A percentile compares a stretch with the other conserved stretches of the same genome.
Conservation (phyloP, 2,797 vertebrate genomes). For the Varecia variegata region DNA sequence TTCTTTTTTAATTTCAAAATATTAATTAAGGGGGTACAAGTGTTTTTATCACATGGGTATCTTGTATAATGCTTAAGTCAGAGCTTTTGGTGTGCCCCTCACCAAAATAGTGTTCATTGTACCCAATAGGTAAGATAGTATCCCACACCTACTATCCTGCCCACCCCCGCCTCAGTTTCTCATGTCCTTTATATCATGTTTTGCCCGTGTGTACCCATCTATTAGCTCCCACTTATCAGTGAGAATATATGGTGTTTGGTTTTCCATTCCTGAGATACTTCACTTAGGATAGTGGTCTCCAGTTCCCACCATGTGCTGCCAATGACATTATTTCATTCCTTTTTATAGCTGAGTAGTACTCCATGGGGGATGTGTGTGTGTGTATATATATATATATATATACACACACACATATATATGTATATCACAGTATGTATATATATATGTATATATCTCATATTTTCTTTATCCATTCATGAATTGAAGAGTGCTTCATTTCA, state of each 20-base stretch:
- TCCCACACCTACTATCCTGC: no score
- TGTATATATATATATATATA: no score
- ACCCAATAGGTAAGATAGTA: no score
- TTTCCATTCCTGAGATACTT: neutral
- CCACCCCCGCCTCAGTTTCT: no score
- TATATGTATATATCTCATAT: no score
- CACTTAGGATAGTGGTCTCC: neutral
- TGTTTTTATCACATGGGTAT: neutral
- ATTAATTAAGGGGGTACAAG: neutral
- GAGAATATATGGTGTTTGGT: neutral
- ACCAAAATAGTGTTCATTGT: no score
- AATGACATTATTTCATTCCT: neutral
- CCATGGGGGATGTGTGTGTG: no score
- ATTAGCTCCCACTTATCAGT: neutral
- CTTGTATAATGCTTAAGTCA: neutral
- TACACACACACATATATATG: rapidly evolving
- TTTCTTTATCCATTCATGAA: neutral
- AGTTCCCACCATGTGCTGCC: neutral
- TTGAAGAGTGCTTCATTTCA: neutral
- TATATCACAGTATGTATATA: no score
- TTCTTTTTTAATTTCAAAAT: neutral
- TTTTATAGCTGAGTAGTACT: neutral
- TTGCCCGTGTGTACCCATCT: neutral
- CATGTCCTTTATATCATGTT: neutral
- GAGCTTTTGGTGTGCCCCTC: neutral